Evolutionary conservation across 2,888 invertebrate species (phyloP), one percentile per base, ranked within the genome.

Genomic region (Frankliniella intonsa): DNA sequence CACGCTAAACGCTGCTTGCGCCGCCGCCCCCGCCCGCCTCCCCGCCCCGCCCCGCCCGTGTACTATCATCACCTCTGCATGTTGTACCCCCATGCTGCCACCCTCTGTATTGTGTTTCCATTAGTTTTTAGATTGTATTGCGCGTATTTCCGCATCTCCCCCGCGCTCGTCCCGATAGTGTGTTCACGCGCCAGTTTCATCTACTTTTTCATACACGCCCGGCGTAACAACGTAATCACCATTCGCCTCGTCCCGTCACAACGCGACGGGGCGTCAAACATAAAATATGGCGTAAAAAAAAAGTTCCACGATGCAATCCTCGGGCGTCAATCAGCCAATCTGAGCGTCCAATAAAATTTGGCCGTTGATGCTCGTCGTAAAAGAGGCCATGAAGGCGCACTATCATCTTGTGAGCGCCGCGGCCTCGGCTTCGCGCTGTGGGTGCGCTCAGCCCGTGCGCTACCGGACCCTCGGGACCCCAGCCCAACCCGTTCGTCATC

Each of bases 201-300:
- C 55, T 55, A 55, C 69, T 69, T 69, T 69, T 69, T 69, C 69
- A 69, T n/a, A 22, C 38, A 38, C 22, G 69, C n/a, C 11, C 69
- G 69, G 11, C 69, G 69, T 69, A 69, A 69, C 69, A 69, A 69
- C 69, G 69, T 69, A 69, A 69, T 69, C 69, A 69, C 22, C 69
- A 69, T 69, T 69, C 55, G 14, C 38, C 38, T 38, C 38, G 38
- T 38, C 38, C 22, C 69, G 69, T 69, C 22, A 69, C 69, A 69
- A n/a, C 69, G 17, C 38, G 38, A 3, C 38, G 38, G 38, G 38
- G 69, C 69, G n/a, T 69, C 69, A 38, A 38, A 38, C 69, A 22
- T 69, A 69, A 69, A 69, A 69, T 69, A 69, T 69, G 69, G n/a
- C 69, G 69, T 69, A 69, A 69, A 69, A 38, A 38, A 69, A 69